These are phyloP conservation scores for Temnothorax ravouxi DNA, from an alignment of 2,888 invertebrate genomes.

Conservation along the genomic window DNA sequence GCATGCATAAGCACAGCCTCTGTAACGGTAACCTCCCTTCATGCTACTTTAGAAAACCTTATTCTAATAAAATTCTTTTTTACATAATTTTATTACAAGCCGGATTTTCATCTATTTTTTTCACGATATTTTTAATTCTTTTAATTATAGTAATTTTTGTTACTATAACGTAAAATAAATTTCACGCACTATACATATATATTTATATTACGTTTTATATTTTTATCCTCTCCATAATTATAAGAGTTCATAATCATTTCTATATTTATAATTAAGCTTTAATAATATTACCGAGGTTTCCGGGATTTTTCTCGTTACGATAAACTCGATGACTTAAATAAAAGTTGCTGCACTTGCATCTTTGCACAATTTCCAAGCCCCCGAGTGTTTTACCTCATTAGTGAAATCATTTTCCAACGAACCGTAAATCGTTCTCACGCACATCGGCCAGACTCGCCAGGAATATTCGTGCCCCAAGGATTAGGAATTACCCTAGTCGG, in stretches of 20 bases:
- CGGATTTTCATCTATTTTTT: not conserved
- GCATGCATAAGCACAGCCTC: not conserved
- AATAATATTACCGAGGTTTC: not conserved
- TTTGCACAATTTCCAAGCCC: constrained; percentile 8
- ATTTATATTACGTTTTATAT: not conserved
- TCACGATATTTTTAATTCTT: not conserved
- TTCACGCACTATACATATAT: not conserved
- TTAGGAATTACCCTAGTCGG: constrained; percentile 49
- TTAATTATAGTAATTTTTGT: not conserved
- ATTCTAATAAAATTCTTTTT: not conserved
- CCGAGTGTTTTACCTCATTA: constrained; percentile 25
- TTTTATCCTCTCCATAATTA: not conserved
- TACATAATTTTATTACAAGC: not conserved
- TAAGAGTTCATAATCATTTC: not conserved
- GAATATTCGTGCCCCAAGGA: constrained; percentile 51
- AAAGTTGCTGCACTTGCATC: not conserved
- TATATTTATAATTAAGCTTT: not conserved
- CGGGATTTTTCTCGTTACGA: not conserved
- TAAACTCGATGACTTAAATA: not conserved
- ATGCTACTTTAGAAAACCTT: not conserved
- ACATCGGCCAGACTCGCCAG: not conserved
- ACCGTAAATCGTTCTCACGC: constrained; percentile 35
- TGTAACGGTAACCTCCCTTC: not conserved
- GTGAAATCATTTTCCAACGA: constrained; percentile 43
- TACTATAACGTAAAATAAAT: not conserved